Base-by-base conservation (phyloP, 2,797 vertebrate species). In the Oreochromis grahami region DNA sequence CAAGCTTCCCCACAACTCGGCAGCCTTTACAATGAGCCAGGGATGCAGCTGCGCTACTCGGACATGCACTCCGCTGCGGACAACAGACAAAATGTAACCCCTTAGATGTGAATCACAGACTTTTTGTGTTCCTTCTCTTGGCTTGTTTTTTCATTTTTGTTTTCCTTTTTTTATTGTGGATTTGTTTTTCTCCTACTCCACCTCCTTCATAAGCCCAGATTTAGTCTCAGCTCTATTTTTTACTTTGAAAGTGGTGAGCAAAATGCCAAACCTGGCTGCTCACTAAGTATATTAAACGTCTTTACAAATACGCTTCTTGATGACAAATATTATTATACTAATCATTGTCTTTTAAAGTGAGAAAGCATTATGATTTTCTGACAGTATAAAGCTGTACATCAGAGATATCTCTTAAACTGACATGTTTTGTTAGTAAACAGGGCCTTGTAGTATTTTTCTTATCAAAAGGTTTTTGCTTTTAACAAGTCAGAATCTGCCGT, bases 1-100 rank as follows among this genome's bases (percentile, higher is more conserved):
- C 96, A 96, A 95, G 95, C 95, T 93, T 95, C 96, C 91, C 96
- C 91, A 92, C 96, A 97, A 93, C 91, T 97, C 84, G 90, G 95
- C 90, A 92, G 85, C 93, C 96, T 97, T 95, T 97, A 96, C 94
- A 95, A 81, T 93, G 96, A 97, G 5, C 94, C 94, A 80, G 96
- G 95, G 84, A 95, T 96, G 93, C 95, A 95, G 87, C 95, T 95
- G 85, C 96, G 96, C 91, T 97, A 96, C 96, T 93, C 96, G 80
- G 96, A 97, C 89, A 96, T 95, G 87, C 96, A 96, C 93, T 86
- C 96, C 45, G 50, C 92, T 79, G 78, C 83, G 90, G 96, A 97
- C 94, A 95, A 94, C 94, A 95, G 96, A 95, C 95, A 95, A 96
- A 97, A 97, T 96, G 96, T 96, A 96, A 96, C 83, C 82, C 52